Conservation (phyloP, 2,888 invertebrate genomes). For the Melipona beecheii region DNA sequence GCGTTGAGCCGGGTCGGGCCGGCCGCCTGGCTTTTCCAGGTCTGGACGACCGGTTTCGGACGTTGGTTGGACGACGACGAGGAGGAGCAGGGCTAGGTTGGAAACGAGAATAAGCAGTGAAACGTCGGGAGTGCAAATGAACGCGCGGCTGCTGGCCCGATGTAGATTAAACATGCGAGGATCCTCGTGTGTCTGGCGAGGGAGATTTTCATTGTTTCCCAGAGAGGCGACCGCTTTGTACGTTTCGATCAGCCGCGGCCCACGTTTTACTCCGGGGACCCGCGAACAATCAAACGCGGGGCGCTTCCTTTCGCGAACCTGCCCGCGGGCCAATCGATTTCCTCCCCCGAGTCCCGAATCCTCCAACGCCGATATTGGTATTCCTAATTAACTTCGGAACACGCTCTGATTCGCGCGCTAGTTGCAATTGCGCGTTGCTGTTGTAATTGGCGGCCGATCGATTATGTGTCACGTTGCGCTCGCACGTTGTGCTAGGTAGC, state of each 20-base stretch:
- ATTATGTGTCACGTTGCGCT: background rate
- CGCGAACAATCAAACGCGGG: conserved; percentile 36
- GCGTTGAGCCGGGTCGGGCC: background rate
- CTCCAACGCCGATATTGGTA: conserved; percentile 31
- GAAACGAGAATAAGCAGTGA: conserved; percentile 44
- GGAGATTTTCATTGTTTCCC: conserved; percentile 38
- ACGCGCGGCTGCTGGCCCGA: conserved; percentile 33
- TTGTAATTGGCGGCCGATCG: conserved; percentile 5
- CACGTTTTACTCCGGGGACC: conserved; percentile 5
- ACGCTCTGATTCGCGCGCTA: background rate
- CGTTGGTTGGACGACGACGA: background rate
- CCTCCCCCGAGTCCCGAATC: background rate
- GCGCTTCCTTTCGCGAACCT: conserved; percentile 27
- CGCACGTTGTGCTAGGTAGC: too few relatives aligned
- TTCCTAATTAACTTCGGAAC: conserved; percentile 27
- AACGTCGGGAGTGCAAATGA: conserved; percentile 38
- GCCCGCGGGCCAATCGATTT: conserved; percentile 23
- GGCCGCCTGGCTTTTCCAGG: background rate
- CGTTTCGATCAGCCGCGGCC: conserved; percentile 34
- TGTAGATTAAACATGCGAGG: conserved; percentile 54
- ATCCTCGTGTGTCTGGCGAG: conserved; percentile 21
- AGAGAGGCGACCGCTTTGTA: conserved; percentile 38
- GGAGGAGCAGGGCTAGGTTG: background rate
- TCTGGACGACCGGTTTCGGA: conserved; percentile 14
- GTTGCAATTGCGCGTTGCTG: background rate